Evolutionary conservation across 2,888 invertebrate species (phyloP).

Genomic region (Cylindroiulus punctatus): DNA sequence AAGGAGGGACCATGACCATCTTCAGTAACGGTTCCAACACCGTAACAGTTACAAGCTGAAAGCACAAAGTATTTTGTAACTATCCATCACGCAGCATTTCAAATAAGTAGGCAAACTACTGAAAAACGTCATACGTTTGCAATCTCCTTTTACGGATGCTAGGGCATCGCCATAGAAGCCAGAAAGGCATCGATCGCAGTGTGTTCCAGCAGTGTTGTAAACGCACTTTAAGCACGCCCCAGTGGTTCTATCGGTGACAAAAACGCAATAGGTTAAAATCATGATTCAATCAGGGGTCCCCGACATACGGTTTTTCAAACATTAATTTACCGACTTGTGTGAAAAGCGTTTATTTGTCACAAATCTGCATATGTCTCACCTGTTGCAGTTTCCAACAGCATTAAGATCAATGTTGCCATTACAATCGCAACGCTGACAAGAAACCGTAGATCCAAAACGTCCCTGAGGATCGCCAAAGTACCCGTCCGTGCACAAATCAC

Average conservation of each 20-base stretch:
- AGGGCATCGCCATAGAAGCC: constrained; percentile 96
- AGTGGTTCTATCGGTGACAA: constrained; percentile 72
- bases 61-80: constrained; percentile 31
- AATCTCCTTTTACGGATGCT: constrained; percentile 86
- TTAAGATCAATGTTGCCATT: constrained; percentile 79
- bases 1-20: constrained; percentile 60
- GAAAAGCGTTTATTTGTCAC: no score
- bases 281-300: not conserved
- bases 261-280: not conserved
- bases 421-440: constrained; percentile 69
- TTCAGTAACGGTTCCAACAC: constrained; percentile 73
- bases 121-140: constrained; percentile 65
- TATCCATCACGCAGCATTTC: not conserved
- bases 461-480: constrained; percentile 91
- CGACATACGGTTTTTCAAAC: no score
- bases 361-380: constrained; percentile 59
- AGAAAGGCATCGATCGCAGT: constrained; percentile 91
- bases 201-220: constrained; percentile 89
- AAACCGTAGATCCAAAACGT: constrained; percentile 69
- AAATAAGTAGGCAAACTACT: not conserved
- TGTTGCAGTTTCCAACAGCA: constrained; percentile 96
- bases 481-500: constrained; percentile 95
- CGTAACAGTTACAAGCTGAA: constrained; percentile 83
- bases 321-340: no score
- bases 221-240: constrained; percentile 98